A percentile compares a stretch with the other conserved stretches of the same genome.
phyloP scores from a whole-genome alignment of 2,888 invertebrate species.

The Antheraea assamensis region DNA sequence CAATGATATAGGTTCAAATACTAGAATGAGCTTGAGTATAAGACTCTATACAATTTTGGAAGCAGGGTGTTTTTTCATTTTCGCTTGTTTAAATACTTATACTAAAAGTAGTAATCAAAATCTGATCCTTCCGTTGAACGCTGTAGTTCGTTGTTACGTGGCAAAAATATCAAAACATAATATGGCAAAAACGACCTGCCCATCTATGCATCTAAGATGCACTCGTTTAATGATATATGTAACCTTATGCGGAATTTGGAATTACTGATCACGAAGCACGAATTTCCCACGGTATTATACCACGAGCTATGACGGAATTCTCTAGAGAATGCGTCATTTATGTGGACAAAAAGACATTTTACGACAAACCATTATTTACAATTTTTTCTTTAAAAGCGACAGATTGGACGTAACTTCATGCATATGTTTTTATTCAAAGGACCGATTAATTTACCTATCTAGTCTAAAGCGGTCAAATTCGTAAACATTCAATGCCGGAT shows the following conservation, averaged over 20 bases:
- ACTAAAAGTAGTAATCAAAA: too few species aligned
- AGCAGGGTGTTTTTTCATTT: too few species aligned
- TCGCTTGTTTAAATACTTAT: too few species aligned
- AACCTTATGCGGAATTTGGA: conserved; percentile 13
- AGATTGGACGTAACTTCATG: neutral
- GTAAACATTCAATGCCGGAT: too few species aligned
- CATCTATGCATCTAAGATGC: conserved; percentile 8
- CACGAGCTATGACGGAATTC: conserved; percentile 9
- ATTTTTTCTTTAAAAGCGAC: neutral
- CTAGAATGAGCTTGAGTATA: too few species aligned
- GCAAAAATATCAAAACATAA: neutral
- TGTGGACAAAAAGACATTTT: conserved; percentile 1
- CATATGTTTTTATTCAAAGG: neutral
- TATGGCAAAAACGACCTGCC: too few species aligned
- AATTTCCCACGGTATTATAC: conserved; percentile 14
- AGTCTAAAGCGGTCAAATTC: too few species aligned
- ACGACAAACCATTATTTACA: neutral
- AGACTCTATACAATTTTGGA: too few species aligned
- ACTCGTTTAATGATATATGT: neutral
- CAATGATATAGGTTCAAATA: too few species aligned
- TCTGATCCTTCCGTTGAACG: too few species aligned
- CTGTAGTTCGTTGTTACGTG: neutral
- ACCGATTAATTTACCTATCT: neutral
- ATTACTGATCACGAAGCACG: conserved; percentile 15
- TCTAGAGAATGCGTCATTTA: neutral